Base-by-base conservation (phyloP, 2,888 invertebrate species). In the Caenorhabditis uteleia region DNA sequence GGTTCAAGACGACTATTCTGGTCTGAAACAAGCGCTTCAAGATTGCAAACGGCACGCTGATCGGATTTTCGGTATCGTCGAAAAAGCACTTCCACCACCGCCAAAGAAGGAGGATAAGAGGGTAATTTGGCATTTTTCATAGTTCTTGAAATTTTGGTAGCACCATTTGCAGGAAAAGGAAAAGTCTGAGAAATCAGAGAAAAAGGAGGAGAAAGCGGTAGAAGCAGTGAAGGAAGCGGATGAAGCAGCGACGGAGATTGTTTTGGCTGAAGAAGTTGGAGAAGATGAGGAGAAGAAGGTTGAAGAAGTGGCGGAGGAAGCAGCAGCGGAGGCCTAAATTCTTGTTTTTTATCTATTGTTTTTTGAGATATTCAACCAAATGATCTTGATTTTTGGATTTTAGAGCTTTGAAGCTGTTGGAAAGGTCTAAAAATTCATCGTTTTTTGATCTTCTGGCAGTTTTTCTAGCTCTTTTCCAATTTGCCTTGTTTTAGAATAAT, bases 1-100 rank as follows among this genome's bases (percentile, higher is more conserved):
- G 8, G 20, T 36, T 2, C 57, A 64, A 45, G 81, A 81, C 21
- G 80, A 81, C 33, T 59, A 58, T 23, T 58, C 68, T 3, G 33
- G 51, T 7, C 39, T 79, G 65, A 78, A 77, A 38, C 60, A 60
- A 8, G 67, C 78, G 0, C 44, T 80, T 14, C 58, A 60, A 21
- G 79, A 81, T 43, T 74, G 70, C 45, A 74, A 74, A 34, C 55
- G 74, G n/a, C 68, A 70, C 45, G 73, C 74, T 7, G 78, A 80
- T 43, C 56, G 73, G 8, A 68, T 79, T 4, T 62, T 61, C 21
- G 45, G 53, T 3, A 46, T 74, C 18, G 78, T 79, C 1, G 82
- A 82, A 42, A 78, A 77, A 33, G 70, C 66, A 0, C 49, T 78
- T 40, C 78, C 79, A 20, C 43, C 70, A 12, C 62, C 67, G 2